Evolutionary conservation across 2,888 invertebrate species (phyloP).

Genomic region (Macrosiphum euphorbiae): DNA sequence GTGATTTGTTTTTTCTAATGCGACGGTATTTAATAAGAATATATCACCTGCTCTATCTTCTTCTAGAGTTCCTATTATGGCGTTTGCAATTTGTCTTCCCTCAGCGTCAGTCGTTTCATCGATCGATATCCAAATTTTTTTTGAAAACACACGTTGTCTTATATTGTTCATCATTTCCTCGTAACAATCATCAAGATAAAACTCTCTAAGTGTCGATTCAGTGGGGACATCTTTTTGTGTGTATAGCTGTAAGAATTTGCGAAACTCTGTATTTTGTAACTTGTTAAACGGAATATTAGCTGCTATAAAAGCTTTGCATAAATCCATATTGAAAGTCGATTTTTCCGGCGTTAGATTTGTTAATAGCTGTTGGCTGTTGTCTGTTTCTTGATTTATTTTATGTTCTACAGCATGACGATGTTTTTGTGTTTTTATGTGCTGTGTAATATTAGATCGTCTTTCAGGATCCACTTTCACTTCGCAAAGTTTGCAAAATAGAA

Average conservation of each 20-base stretch:
- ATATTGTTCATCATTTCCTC: slow-evolving; percentile 15
- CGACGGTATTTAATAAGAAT: too few species aligned
- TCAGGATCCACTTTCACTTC: neutral
- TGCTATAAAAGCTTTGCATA: neutral
- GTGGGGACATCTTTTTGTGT: neutral
- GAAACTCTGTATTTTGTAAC: neutral
- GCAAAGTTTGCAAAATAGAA: neutral
- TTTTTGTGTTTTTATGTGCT: too few species aligned
- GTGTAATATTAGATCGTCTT: neutral
- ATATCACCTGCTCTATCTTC: too few species aligned
- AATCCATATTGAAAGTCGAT: slow-evolving; percentile 9
- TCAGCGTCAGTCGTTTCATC: too few species aligned
- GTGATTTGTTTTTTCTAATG: too few species aligned
- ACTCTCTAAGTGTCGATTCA: slow-evolving; percentile 16
- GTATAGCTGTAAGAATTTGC: neutral
- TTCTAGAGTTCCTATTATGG: too few species aligned
- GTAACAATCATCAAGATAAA: slow-evolving; percentile 7
- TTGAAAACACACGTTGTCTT: neutral
- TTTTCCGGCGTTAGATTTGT: neutral
- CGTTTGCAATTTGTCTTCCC: too few species aligned
- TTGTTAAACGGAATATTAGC: neutral
- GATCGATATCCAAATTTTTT: too few species aligned
- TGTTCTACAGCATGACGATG: neutral
- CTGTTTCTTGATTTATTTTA: neutral
- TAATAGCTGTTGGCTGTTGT: neutral